phyloP scores from a whole-genome alignment of 2,888 invertebrate genomes.

The Ectemnius lituratus region DNA sequence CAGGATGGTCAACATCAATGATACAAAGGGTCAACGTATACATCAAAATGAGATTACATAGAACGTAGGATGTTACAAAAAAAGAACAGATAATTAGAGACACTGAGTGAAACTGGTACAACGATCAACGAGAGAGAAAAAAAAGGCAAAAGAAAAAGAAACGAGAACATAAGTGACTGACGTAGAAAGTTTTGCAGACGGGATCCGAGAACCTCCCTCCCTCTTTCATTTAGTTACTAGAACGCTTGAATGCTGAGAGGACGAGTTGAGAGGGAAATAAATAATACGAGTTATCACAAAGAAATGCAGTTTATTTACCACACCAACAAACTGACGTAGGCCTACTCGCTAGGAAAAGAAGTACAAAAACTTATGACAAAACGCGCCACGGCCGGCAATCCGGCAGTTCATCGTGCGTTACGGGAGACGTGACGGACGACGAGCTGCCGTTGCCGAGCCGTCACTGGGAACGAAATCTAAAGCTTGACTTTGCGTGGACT shows the following conservation, averaged over 20 bases:
- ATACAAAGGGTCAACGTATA: neutral
- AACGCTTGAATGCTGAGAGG: slow-evolving; percentile 38
- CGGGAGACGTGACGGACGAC: slow-evolving; percentile 8
- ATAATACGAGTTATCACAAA: slow-evolving; percentile 76
- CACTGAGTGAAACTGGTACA: slow-evolving; percentile 5
- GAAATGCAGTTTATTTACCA: slow-evolving; percentile 77
- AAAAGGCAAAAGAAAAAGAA: neutral
- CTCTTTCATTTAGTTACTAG: slow-evolving; percentile 23
- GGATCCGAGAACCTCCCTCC: slow-evolving; percentile 23
- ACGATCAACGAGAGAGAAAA: slow-evolving; percentile 6
- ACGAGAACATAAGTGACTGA: neutral
- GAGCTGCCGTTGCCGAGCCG: neutral
- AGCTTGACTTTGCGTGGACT: slow-evolving; percentile 47
- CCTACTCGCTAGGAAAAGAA: slow-evolving; percentile 58
- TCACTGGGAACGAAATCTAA: slow-evolving; percentile 39
- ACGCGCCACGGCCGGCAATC: slow-evolving; percentile 22
- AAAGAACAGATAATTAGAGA: neutral
- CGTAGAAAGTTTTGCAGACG: slow-evolving; percentile 26
- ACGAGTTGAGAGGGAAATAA: slow-evolving; percentile 74
- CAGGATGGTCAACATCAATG: slow-evolving; percentile 4
- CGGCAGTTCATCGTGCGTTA: slow-evolving; percentile 19
- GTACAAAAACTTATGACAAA: slow-evolving; percentile 63
- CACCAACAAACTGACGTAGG: slow-evolving; percentile 75
- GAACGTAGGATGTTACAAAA: neutral
- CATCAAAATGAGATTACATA: slow-evolving; percentile 8